Conservation (phyloP, 2,888 invertebrate species). For the Maniola hyperantus region DNA sequence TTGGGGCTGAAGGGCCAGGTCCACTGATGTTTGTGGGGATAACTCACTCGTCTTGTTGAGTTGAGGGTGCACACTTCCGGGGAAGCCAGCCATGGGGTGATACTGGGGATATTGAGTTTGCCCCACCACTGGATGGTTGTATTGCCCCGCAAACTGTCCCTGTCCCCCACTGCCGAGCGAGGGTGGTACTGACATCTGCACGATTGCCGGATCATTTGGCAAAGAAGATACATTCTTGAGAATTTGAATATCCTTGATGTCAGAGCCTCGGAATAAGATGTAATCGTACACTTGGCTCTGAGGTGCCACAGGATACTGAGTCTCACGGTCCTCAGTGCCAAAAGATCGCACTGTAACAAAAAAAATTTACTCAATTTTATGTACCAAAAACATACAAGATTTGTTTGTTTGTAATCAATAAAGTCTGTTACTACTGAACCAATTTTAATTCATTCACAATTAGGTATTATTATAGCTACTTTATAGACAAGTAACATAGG, state of each 20-base stretch:
- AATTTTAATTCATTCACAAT: no score
- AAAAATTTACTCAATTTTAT: slow-evolving; percentile 18
- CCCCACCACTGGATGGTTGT: slow-evolving; percentile 88
- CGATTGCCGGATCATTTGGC: slow-evolving; percentile 99
- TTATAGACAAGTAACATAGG: no score
- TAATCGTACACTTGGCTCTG: slow-evolving; percentile 99
- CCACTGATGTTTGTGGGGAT: slow-evolving; percentile 74
- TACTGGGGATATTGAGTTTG: slow-evolving; percentile 77
- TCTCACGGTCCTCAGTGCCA: slow-evolving; percentile 99
- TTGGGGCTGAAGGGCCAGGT: slow-evolving; percentile 63
- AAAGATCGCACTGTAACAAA: slow-evolving; percentile 94
- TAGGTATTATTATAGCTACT: no score
- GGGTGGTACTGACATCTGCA: slow-evolving; percentile 92
- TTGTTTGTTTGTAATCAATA: no score
- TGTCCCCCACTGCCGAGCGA: slow-evolving; percentile 84
- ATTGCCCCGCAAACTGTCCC: slow-evolving; percentile 84
- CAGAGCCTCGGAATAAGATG: slow-evolving; percentile 98
- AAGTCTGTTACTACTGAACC: no score
- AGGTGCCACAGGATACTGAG: slow-evolving; percentile 96
- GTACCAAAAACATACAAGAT: no score
- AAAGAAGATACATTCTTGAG: slow-evolving; percentile 93
- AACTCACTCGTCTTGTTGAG: slow-evolving; percentile 82
- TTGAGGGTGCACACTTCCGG: slow-evolving; percentile 71
- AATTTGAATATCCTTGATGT: slow-evolving; percentile 99
- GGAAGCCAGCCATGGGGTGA: slow-evolving; percentile 80